Percentiles rank a stretch among this genome's conserved stretches.
These are phyloP conservation scores for Sycophila sp. DNA, from an alignment of 1,140 invertebrate species.

Conservation along the genomic window DNA sequence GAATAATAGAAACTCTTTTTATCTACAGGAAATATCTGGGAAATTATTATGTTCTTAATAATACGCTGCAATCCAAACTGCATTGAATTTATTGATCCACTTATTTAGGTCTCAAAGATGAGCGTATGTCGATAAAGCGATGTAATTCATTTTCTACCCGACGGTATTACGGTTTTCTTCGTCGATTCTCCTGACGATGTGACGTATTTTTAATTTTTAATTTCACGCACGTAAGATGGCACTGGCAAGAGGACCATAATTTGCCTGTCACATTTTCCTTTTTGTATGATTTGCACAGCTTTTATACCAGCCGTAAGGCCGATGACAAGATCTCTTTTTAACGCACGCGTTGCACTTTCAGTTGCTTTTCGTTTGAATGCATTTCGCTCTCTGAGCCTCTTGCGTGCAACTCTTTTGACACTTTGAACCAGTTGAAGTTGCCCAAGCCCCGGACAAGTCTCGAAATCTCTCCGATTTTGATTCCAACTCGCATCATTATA, in stretches of 20 bases:
- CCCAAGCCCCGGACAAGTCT: conserved; percentile 28
- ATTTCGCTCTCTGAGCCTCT: neutral
- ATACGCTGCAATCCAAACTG: too few species aligned
- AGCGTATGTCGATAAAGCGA: neutral
- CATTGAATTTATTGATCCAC: neutral
- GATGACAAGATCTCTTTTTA: conserved; percentile 24
- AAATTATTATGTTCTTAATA: too few species aligned
- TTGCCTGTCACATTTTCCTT: conserved; percentile 26
- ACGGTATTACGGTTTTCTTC: neutral
- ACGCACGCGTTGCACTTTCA: neutral
- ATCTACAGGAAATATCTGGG: too few species aligned
- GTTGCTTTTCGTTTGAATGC: conserved; percentile 8
- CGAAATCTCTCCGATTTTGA: conserved; percentile 7
- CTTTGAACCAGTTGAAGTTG: conserved; percentile 3
- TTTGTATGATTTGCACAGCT: conserved; percentile 19
- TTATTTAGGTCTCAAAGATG: neutral
- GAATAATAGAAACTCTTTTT: too few species aligned
- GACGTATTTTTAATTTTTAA: conserved; percentile 33
- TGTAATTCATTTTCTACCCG: conserved; percentile 4
- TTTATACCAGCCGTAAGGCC: neutral
- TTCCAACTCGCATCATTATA: too few species aligned
- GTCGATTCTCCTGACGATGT: conserved; percentile 4
- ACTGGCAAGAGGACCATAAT: conserved; percentile 17
- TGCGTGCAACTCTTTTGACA: neutral
- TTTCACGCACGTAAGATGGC: conserved; percentile 16